Evolutionary conservation across 2,113 vertebrate species (phyloP), one percentile per base, ranked within the genome.

Genomic region (Charadrius vociferus): DNA sequence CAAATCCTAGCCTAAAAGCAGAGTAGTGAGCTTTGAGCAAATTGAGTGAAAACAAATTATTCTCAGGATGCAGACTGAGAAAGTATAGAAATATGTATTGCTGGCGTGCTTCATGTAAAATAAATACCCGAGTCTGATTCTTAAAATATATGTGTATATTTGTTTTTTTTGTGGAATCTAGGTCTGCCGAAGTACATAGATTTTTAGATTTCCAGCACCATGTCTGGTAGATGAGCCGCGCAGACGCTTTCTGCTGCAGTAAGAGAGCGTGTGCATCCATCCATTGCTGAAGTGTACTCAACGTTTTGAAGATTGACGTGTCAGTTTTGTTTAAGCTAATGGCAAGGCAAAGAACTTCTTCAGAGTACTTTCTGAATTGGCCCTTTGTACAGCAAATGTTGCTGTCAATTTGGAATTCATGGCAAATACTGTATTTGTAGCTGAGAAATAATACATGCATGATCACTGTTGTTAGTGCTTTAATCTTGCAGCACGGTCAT

Each of bases 41-140:
- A 32, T 11, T 20, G 52, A 1, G 18, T 67, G 47, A 30, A 59
- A 74, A 29, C 10, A 63, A 63, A 18, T 20, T 34, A 24, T 39
- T 62, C 16, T 63, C 3, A n/a, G n/a, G 18, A 10, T 50, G 20
- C 61, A 81, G 26, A 41, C 4, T 13, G 30, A n/a, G 1, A 18
- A 53, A 63, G 22, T 26, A 9, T 7, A 63, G 47, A 63, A 66
- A 26, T 50, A 8, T 0, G 0, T 63, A 0, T 36, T 24, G 10
- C 41, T 63, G 50, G 6, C 58, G 12, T 55, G 10, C 16, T 53
- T 67, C 22, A 2, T 6, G 3, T 66, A 45, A 24, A 68, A 50
- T 16, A 47, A 61, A 36, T 20, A 29, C 2, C 20, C 7, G 5
- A 19, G 23, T 19, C 29, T 37, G 20, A 24, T 13, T 39, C 29